Percentiles rank a stretch among this genome's conserved stretches.
Conservation (phyloP, 2,888 invertebrate genomes). For the Tortrix viridana region DNA sequence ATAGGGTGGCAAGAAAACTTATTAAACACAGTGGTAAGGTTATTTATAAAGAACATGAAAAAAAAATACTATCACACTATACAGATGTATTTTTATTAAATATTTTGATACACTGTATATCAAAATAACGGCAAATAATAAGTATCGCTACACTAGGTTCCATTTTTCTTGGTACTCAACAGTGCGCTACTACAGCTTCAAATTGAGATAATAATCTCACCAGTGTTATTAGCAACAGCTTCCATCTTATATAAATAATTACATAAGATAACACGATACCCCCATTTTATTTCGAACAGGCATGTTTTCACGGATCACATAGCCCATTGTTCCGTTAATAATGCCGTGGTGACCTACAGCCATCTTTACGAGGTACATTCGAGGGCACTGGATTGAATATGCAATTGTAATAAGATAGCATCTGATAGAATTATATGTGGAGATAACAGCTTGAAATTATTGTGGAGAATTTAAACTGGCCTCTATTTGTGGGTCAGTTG, state of each 20-base stretch:
- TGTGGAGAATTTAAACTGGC: background rate
- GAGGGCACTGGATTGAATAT: conserved; percentile 19
- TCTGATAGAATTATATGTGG: conserved; percentile 9
- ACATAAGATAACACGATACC: background rate
- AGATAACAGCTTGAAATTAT: conserved; percentile 10
- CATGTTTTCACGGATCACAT: conserved; percentile 68
- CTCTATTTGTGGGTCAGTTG: background rate
- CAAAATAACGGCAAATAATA: too few species aligned
- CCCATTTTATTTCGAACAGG: conserved; percentile 7
- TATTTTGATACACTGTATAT: too few species aligned
- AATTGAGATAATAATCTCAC: too few species aligned
- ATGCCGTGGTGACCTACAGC: conserved; percentile 59
- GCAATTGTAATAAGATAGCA: conserved; percentile 17
- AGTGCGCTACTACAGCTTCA: too few species aligned
- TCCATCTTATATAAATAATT: background rate
- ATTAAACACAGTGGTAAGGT: too few species aligned
- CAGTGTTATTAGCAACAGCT: too few species aligned
- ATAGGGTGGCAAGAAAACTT: too few species aligned
- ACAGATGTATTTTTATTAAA: too few species aligned
- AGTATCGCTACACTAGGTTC: too few species aligned
- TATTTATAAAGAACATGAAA: too few species aligned
- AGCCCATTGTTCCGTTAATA: conserved; percentile 66
- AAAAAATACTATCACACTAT: too few species aligned
- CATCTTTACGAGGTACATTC: conserved; percentile 55
- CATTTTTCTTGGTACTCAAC: too few species aligned